phyloP scores from a whole-genome alignment of 2,888 invertebrate genomes.

The Caenorhabditis sinica region DNA sequence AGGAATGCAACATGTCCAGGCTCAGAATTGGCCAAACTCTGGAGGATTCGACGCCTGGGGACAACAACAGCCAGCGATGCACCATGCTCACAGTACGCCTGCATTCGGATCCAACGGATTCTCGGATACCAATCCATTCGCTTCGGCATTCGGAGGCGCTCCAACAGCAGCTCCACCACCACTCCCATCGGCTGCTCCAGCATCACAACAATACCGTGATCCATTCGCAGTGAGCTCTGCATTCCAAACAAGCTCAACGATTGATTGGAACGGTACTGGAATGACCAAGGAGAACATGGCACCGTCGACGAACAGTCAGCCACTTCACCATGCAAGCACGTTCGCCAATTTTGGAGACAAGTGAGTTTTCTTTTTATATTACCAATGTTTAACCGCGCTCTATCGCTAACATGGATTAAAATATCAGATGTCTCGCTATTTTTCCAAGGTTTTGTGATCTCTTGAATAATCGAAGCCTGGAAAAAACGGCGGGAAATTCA shows the following conservation, averaged over 20 bases:
- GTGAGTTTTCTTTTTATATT: slow-evolving; percentile 35
- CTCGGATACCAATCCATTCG: slow-evolving; percentile 78
- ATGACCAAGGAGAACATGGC: slow-evolving; percentile 74
- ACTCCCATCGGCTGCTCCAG: slow-evolving; percentile 27
- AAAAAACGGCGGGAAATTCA: no score
- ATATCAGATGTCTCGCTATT: no score
- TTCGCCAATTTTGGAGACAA: slow-evolving; percentile 72
- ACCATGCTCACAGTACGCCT: slow-evolving; percentile 65
- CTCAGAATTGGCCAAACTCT: slow-evolving; percentile 30
- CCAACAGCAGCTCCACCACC: slow-evolving; percentile 13
- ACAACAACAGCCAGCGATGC: slow-evolving; percentile 46
- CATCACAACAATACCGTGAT: slow-evolving; percentile 28
- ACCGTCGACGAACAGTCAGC: slow-evolving; percentile 48
- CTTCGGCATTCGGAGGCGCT: slow-evolving; percentile 52
- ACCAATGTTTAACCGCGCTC: no score
- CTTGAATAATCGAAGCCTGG: no score
- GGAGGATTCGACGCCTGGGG: slow-evolving; percentile 42
- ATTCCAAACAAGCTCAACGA: slow-evolving; percentile 11
- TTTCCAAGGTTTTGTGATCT: no score
- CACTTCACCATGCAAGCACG: slow-evolving; percentile 68
- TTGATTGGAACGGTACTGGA: slow-evolving; percentile 66
- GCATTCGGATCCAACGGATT: slow-evolving; percentile 55
- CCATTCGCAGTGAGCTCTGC: slow-evolving; percentile 40
- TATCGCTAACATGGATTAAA: no score
- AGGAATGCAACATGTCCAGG: slow-evolving; percentile 7